Percentiles rank a stretch among this genome's conserved stretches.
These are phyloP conservation scores for Meandrusa payeni DNA, from an alignment of 2,888 invertebrate genomes.

Conservation along the genomic window DNA sequence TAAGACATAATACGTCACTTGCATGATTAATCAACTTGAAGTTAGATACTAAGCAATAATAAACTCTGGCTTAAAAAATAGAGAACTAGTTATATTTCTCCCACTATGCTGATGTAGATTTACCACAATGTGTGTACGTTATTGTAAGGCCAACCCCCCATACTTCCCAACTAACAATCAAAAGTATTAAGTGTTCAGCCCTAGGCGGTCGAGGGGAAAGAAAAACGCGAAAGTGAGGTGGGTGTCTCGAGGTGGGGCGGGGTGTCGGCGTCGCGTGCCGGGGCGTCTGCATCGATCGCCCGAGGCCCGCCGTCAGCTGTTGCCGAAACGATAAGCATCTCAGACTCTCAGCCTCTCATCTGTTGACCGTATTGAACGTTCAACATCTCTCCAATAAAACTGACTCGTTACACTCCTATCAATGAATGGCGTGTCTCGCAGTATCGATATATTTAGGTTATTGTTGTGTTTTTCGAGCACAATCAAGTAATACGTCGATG, in stretches of 20 bases:
- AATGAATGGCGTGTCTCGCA: neutral
- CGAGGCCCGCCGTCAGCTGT: slow-evolving; percentile 66
- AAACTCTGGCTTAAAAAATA: too few relatives aligned
- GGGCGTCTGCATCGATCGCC: slow-evolving; percentile 71
- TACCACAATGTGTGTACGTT: too few relatives aligned
- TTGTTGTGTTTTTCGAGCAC: too few relatives aligned
- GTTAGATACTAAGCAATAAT: too few relatives aligned
- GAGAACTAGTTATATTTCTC: too few relatives aligned
- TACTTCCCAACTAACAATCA: too few relatives aligned
- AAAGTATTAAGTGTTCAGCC: slow-evolving; percentile 4
- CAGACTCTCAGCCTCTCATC: slow-evolving; percentile 18
- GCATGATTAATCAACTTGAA: too few relatives aligned
- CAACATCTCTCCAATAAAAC: slow-evolving; percentile 15
- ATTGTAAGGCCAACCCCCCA: too few relatives aligned
- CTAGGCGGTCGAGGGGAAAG: slow-evolving; percentile 49
- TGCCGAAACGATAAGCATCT: slow-evolving; percentile 40
- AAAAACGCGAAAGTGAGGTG: slow-evolving; percentile 72
- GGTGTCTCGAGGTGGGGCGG: slow-evolving; percentile 43
- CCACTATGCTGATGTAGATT: too few relatives aligned
- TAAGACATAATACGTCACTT: too few relatives aligned
- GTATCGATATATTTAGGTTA: slow-evolving; percentile 5
- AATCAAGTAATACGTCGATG: too few relatives aligned
- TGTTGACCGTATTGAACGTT: slow-evolving; percentile 12
- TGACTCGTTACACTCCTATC: slow-evolving; percentile 1
- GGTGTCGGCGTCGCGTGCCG: slow-evolving; percentile 42